Base-by-base conservation (phyloP, 2,113 vertebrate genomes). In the Mugil cephalus region DNA sequence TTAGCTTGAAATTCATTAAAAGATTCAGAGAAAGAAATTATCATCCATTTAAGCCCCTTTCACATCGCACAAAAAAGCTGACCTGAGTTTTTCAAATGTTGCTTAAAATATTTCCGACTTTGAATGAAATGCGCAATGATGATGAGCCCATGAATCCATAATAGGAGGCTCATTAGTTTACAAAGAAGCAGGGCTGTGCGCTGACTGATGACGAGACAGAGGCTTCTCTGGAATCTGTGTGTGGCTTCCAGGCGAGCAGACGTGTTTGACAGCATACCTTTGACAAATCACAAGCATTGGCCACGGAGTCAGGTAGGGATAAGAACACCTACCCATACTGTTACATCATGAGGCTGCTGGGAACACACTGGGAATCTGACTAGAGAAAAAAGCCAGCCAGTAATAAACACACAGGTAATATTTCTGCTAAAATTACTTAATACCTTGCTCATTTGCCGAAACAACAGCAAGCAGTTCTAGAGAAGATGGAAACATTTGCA, bases 341-440 rank as follows among this genome's bases (percentile, higher is more conserved):
- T 50, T 69, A 34, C 36, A 53, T 43, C 53, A 54, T 18, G 17
- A n/a, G 8, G 53, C 24, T 34, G 6, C 40, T 18, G 1, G 0
- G 40, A 52, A 39, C 69, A 63, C 24, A 58, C 59, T 24, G 21
- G 14, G 63, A 74, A 62, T 36, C 6, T 15, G 7, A 18, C 15
- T 59, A 53, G 11, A 50, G 50, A 38, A 17, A 8, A 52, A 43
- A 54, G 39, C 36, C 38, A 14, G 35, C 17, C 60, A 43, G n/a
- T n/a, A 61, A 8, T 42, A 4, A 40, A 53, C 38, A 17, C n/a
- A n/a, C n/a, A n/a, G n/a, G n/a, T 7, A 47, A 14, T 17, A 64
- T 38, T 46, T 47, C 51, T 13, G 8, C 60, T 60, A n/a, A 15
- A 9, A 3, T 40, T 24, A 60, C 18, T 40, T 14, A 36, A 73